Percentiles rank a stretch among this genome's conserved stretches.
Evolutionary conservation across 2,797 vertebrate species (phyloP).

Genomic region (Rhinella marina): DNA sequence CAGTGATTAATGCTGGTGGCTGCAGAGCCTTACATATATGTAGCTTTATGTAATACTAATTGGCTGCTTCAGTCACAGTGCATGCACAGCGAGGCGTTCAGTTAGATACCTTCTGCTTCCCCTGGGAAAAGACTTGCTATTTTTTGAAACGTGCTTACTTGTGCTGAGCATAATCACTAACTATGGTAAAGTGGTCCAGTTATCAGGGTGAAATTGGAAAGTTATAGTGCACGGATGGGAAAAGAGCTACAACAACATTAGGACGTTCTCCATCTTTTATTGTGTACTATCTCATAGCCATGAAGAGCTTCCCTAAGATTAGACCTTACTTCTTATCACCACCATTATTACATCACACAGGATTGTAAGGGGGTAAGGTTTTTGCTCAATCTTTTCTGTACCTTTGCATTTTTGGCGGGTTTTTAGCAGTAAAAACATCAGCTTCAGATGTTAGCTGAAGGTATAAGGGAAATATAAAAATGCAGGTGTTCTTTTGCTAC

Average conservation of each 20-base stretch:
- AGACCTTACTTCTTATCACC: too few species aligned
- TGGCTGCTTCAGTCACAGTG: conserved; percentile 38
- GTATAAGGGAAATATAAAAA: too few species aligned
- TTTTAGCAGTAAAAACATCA: too few species aligned
- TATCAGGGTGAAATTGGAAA: not conserved
- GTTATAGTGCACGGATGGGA: conserved; percentile 4
- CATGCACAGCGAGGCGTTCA: conserved; percentile 24
- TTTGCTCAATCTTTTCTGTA: too few species aligned
- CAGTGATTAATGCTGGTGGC: conserved; percentile 56
- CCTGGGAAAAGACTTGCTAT: conserved; percentile 38
- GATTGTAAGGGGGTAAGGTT: not conserved
- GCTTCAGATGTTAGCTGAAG: too few species aligned
- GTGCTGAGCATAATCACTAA: conserved; percentile 10
- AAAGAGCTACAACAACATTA: not conserved
- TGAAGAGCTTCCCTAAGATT: not conserved
- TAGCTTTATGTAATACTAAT: conserved; percentile 43
- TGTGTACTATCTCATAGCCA: not conserved
- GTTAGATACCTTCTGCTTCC: conserved; percentile 23
- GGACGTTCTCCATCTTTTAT: not conserved
- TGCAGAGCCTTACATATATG: conserved; percentile 28
- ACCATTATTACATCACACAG: not conserved
- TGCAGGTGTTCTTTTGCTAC: too few species aligned
- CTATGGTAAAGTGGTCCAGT: not conserved
- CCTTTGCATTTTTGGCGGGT: too few species aligned
- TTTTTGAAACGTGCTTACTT: conserved; percentile 40